Base-by-base conservation (phyloP, 2,797 vertebrate species). In the Corythornis leucogaster region DNA sequence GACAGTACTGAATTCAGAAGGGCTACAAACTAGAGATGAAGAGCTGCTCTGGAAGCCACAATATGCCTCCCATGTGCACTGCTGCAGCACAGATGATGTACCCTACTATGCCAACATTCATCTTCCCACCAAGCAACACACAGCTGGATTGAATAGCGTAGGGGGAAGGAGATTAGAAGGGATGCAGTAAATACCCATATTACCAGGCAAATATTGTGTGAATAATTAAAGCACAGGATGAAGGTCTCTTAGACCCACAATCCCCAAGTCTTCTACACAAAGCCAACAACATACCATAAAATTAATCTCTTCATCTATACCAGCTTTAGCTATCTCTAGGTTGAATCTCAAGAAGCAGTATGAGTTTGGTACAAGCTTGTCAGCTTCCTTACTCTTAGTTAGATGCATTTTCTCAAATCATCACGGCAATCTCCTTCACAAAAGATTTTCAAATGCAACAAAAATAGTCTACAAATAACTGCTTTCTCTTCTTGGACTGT, bases 351-450 rank as follows among this genome's bases (percentile, higher is more conserved):
- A 71, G 51, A 51, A 62, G 20, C 12, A 25, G 20, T 31, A 31
- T 12, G 46, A 63, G 24, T 59, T 58, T 54, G 22, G 64, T 11
- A 63, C 55, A 12, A 59, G 28, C 31, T 59, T 68, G 50, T 26
- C 64, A 87, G 57, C 21, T 64, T 87, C 43, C 12, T 45, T 50
- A 46, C 17, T 45, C 31, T 67, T 48, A 45, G 21, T 67, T 54
- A 73, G 58, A 59, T 8, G 51, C 38, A 28, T 77, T 77, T 87
- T 73, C 64, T 83, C 42, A 84, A 80, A 87, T 68, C 19, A 80
- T 40, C 69, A 38, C 40, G 42, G 61, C 51, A 35, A 59, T 64
- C 24, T 80, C 51, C 50, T 55, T 87, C 69, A 77, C 15, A 48
- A 40, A 57, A 50, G 40, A 59, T 63, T 57, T 63, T 83, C 28